A percentile compares a stretch with the other conserved stretches of the same genome.
These are phyloP conservation scores for Synergus laeviventris DNA, from an alignment of 2,888 invertebrate species.

Conservation along the genomic window DNA sequence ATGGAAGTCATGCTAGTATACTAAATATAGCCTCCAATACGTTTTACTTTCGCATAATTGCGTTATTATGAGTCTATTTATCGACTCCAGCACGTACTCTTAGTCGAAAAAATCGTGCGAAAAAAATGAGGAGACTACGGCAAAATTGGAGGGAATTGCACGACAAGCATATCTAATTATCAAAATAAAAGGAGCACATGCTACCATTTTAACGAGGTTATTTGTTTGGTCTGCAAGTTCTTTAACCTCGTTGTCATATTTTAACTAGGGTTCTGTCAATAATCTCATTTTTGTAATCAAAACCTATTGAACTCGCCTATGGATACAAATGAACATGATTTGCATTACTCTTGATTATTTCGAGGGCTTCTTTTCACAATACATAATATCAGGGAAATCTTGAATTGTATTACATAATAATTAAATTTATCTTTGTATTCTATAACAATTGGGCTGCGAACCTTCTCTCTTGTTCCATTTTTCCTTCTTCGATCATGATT, in stretches of 20 bases:
- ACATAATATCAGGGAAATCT: neutral
- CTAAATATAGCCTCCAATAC: neutral
- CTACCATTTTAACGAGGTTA: neutral
- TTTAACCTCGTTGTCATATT: neutral
- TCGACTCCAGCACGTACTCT: neutral
- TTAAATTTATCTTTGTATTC: neutral
- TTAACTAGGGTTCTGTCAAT: neutral
- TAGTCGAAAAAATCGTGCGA: neutral
- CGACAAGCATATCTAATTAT: slow-evolving; percentile 9
- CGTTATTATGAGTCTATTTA: slow-evolving; percentile 13
- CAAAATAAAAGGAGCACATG: neutral
- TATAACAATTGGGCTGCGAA: neutral
- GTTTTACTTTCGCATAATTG: neutral
- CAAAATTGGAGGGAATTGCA: neutral
- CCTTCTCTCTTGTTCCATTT: neutral
- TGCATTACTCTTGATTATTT: neutral
- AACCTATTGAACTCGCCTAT: neutral
- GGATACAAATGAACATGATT: neutral
- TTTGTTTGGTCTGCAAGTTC: neutral
- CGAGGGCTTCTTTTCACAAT: neutral
- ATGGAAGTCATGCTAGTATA: neutral
- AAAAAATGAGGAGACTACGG: neutral
- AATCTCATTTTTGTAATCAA: neutral
- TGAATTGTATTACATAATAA: neutral
- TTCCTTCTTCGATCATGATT: neutral